Evolutionary conservation across 2,888 invertebrate genomes (phyloP), one percentile per base, ranked within the genome.

Genomic region (Cremastinae sp.): DNA sequence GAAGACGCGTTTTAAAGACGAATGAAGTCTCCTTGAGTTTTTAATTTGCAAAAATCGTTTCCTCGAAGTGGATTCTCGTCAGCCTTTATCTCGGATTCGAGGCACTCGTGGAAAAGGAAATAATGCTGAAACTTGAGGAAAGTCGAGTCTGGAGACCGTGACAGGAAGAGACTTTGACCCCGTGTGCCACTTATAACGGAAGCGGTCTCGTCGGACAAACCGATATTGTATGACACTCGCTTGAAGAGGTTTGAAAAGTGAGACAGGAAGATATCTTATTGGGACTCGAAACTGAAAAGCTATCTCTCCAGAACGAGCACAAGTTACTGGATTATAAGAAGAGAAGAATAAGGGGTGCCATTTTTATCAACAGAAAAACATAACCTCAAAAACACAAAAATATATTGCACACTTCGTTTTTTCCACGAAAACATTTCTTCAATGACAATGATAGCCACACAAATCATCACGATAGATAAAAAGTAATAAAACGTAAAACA

Each of bases 171-270:
- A 22, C 22, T 49, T 39, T 18, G 22, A 39, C 14, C 41, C 18
- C 47, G 47, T 37, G 68, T 53, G 58, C 43, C 14, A 59, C 51
- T 59, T 49, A 69, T 51, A 59, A 58, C 69, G 69, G 69, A 69
- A 69, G 69, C 41, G 41, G 59, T 47, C 22, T 59, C 10, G 41
- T 41, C 41, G 41, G 45, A 45, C 45, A 45, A 45, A 45, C 28
- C 45, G 45, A 45, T 45, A 45, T 45, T 45, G 4, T 45, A 45
- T 45, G 45, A 12, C 45, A 12, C 45, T 45, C 28, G 28, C 28
- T 45, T 1, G 12, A 12, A 45, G 12, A 14, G 45, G 1, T 12
- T 45, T 14, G 45, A 14, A 45, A 45, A 45, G 45, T 45, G 45
- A 45, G 45, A 45, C 45, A 10, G 4, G 45, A 45, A 12, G 12